These are phyloP conservation scores for Cyclophora punctaria DNA, from an alignment of 2,888 invertebrate genomes.

Conservation along the genomic window DNA sequence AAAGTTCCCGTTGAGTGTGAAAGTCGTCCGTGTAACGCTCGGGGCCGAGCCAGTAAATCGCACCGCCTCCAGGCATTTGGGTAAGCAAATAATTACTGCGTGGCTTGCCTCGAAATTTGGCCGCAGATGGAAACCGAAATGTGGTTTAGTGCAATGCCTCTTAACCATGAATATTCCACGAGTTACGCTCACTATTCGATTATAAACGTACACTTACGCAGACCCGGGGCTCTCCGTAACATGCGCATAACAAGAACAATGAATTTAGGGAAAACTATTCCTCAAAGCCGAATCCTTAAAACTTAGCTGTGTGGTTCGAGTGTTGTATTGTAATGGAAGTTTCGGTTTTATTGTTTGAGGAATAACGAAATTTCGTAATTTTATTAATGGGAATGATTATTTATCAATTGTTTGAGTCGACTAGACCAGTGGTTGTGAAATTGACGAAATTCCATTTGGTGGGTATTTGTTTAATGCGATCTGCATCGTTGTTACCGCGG, in stretches of 20 bases:
- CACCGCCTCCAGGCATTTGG: slow-evolving; percentile 6
- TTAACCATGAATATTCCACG: slow-evolving; percentile 14
- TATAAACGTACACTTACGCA: background rate
- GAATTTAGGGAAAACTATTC: no score
- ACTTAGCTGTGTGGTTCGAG: no score
- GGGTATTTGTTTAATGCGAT: slow-evolving; percentile 28
- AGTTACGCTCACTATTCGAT: background rate
- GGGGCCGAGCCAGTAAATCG: slow-evolving; percentile 8
- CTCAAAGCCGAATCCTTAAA: no score
- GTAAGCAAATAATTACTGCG: slow-evolving; percentile 15
- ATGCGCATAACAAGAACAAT: no score
- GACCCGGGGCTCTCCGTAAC: no score
- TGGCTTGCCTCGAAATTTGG: slow-evolving; percentile 9
- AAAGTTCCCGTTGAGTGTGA: slow-evolving; percentile 12
- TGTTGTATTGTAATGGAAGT: no score
- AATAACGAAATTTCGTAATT: no score
- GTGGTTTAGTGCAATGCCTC: slow-evolving; percentile 10
- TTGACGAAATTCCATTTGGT: slow-evolving; percentile 27
- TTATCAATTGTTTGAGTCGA: no score
- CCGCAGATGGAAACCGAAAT: slow-evolving; percentile 14
- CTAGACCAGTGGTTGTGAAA: slow-evolving; percentile 14
- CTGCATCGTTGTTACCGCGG: slow-evolving; percentile 20
- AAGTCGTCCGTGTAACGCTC: slow-evolving; percentile 8
- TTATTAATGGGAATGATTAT: no score
- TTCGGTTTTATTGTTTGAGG: no score